Evolutionary conservation across 2,113 vertebrate species (phyloP), one percentile per base, ranked within the genome.

Genomic region (Geococcyx californianus): DNA sequence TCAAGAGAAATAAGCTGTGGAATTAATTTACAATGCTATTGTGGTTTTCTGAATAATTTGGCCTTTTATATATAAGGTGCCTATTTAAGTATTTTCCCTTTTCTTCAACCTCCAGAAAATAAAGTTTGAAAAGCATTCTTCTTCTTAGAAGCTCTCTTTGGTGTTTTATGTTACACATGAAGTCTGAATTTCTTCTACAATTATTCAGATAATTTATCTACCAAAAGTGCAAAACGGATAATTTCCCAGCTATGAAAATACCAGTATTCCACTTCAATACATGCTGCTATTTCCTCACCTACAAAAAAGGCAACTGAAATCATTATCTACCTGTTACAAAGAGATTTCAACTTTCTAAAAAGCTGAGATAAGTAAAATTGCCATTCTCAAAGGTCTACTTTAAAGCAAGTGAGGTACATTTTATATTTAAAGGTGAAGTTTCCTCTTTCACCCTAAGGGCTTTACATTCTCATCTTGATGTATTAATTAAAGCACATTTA

Each of bases 401-500:
- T 69, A 91, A 91, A 95, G 88, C 79, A 74, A 85, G 83, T 38
- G 80, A 84, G 49, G 80, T 93, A 93, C 76, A 20, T 87, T 95
- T 96, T 92, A 58, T 88, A 93, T 96, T 92, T 95, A 96, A 97
- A 93, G 90, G 84, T 94, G 90, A 92, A 87, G 77, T 83, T 95
- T 77, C 84, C 83, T 92, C 86, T 75, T 42, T 83, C 88, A 93
- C 88, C 93, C 95, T 92, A 82, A 82, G 91, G 96, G 77, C 58
- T 95, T 95, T 95, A 92, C 81, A 94, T 94, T 94, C 93, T 91
- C 84, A 60, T 92, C 60, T 87, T 92, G 94, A 96, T 97, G 79
- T 95, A 96, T 97, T 96, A 96, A 97, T 96, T 97, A 95, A 90
- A 94, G 82, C 60, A 92, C 72, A 68, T 89, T 93, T 92, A 84